Conservation (phyloP, 2,888 invertebrate species). For the Malachius bipustulatus region DNA sequence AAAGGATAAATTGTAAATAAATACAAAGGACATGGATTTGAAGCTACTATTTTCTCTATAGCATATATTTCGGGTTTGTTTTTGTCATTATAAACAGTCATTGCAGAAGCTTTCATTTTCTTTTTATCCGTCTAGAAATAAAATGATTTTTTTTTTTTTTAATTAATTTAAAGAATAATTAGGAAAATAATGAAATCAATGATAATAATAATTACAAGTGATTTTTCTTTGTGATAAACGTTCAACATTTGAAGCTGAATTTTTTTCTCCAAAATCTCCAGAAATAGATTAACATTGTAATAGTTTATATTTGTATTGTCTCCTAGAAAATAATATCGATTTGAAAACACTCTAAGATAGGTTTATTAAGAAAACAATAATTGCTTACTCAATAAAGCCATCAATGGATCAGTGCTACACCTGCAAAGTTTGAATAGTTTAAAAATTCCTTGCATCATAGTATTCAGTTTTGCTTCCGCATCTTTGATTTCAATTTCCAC, state of each 20-base stretch:
- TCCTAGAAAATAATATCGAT: constrained; percentile 30
- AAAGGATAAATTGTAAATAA: constrained; percentile 23
- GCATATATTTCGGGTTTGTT: constrained; percentile 29
- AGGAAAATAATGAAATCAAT: not conserved
- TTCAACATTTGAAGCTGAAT: constrained; percentile 53
- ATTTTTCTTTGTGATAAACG: constrained; percentile 35
- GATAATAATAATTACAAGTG: constrained; percentile 12
- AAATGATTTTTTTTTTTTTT: constrained; percentile 3
- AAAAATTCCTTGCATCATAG: constrained; percentile 41
- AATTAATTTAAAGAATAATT: constrained; percentile 3
- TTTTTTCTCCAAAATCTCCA: constrained; percentile 70
- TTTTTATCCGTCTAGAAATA: constrained; percentile 19
- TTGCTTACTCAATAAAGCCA: constrained; percentile 50
- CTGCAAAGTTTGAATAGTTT: constrained; percentile 49
- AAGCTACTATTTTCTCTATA: constrained; percentile 34
- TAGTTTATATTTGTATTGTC: constrained; percentile 58
- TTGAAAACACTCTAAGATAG: constrained; percentile 4
- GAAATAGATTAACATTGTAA: constrained; percentile 67
- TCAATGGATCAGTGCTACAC: constrained; percentile 60
- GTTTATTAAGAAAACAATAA: not conserved
- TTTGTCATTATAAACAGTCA: constrained; percentile 31
- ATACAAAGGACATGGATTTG: constrained; percentile 43
- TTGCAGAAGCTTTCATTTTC: constrained; percentile 26
- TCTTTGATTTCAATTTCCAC: constrained; percentile 21
- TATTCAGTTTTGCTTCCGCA: constrained; percentile 29